Base-by-base conservation (phyloP, 2,888 invertebrate genomes). In the Keiferia lycopersicella region DNA sequence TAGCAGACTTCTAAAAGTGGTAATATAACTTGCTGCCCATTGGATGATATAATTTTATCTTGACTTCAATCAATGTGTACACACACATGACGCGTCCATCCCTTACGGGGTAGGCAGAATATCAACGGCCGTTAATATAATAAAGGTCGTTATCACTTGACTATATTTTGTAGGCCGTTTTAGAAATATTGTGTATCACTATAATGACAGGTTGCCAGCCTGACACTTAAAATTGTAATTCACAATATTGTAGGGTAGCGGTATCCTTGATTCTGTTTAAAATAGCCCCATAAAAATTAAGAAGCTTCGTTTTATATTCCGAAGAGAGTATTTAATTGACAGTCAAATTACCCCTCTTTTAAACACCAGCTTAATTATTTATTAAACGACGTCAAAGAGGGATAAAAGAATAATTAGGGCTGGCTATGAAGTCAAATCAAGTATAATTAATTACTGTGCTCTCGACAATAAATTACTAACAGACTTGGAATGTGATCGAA, bases 341-440 rank as follows among this genome's bases (percentile, higher is more conserved):
- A 26, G 16, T 48, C 16, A 34, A 61, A 3, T 20, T 6, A 50
- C n/a, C 30, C 48, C 48, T 34, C n/a, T 61, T 8, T 6, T 48
- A 16, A 60, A 60, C 16, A 11, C 12, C 30, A 50, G 18, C 26
- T 16, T 48, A 61, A 61, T 48, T n/a, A 16, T 45, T 61, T 48
- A 60, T 61, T 61, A 48, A 45, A 61, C 48, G 12, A 50, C 18
- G 45, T 48, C 48, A 30, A 50, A 61, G 30, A 61, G 50, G 22
- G 20, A 61, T 61, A 61, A 61, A 61, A 50, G 61, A 48, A 50
- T 48, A 61, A 61, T 61, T 61, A 61, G 16, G 12, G 48, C 2
- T 12, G 30, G 61, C 48, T 11, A 30, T 61, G 48, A 50, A 45
- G 50, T 16, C 22, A 30, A 56, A 51, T 51, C 51, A 51, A 51